These are phyloP conservation scores for Catocala fraxini DNA, from an alignment of 2,888 invertebrate species.

Conservation along the genomic window DNA sequence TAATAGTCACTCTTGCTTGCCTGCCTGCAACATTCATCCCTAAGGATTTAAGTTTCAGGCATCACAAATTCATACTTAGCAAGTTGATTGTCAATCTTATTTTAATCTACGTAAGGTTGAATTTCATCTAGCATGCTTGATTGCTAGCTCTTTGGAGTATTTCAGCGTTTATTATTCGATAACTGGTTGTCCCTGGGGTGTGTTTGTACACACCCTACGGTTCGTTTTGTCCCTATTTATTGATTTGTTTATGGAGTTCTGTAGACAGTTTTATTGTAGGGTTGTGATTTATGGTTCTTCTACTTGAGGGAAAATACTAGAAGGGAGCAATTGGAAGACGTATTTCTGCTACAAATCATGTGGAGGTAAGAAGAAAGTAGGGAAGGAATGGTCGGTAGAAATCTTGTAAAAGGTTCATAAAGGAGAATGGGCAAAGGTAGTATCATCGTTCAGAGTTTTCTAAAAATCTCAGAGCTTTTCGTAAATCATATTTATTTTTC, in stretches of 20 bases:
- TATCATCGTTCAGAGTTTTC: too few species aligned
- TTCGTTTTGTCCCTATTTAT: constrained; percentile 34
- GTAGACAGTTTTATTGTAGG: constrained; percentile 21
- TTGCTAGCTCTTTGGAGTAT: constrained; percentile 22
- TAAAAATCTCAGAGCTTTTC: too few species aligned
- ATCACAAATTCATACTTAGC: background rate
- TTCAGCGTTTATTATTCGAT: constrained; percentile 48
- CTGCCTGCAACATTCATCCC: background rate
- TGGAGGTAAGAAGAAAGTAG: too few species aligned
- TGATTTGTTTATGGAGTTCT: constrained; percentile 40
- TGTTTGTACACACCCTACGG: constrained; percentile 28
- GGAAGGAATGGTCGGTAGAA: too few species aligned
- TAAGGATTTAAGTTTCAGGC: constrained; percentile 2
- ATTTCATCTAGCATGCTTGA: constrained; percentile 12
- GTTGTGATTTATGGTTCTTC: constrained; percentile 14
- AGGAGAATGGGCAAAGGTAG: too few species aligned
- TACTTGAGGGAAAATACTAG: constrained; percentile 5
- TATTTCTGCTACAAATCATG: background rate
- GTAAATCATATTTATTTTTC: too few species aligned
- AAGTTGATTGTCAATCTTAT: background rate
- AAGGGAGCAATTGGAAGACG: background rate
- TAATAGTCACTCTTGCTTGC: too few species aligned
- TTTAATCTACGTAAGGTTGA: constrained; percentile 7
- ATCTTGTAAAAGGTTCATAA: too few species aligned
- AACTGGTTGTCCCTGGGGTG: constrained; percentile 40